phyloP scores from a whole-genome alignment of 2,113 vertebrate species.

The Micronycteris hirsuta region DNA sequence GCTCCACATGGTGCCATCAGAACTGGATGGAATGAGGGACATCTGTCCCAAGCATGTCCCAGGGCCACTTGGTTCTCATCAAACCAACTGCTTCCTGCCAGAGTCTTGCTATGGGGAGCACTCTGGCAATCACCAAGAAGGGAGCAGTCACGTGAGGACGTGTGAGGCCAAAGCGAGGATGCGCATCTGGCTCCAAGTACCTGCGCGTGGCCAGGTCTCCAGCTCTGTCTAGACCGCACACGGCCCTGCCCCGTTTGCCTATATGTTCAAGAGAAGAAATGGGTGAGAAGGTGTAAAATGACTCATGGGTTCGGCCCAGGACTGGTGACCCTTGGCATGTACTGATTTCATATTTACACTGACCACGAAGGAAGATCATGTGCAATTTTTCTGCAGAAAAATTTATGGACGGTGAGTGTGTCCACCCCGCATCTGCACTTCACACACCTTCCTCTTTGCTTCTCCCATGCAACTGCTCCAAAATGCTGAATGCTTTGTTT shows the following conservation, averaged over 20 bases:
- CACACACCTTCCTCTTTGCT: background rate
- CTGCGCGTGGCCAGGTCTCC: background rate
- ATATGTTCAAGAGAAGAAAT: background rate
- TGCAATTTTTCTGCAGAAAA: background rate
- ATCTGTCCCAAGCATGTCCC: background rate
- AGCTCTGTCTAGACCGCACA: background rate
- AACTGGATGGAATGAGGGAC: background rate
- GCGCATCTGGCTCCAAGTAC: background rate
- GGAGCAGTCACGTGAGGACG: background rate
- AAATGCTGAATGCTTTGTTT: background rate
- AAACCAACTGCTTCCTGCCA: background rate
- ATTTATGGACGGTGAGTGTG: background rate
- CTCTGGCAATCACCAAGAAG: background rate
- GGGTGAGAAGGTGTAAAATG: background rate
- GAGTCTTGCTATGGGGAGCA: background rate
- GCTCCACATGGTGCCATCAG: background rate
- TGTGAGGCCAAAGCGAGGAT: background rate
- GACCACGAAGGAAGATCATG: background rate
- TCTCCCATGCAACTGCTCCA: background rate
- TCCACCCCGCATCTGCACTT: background rate
- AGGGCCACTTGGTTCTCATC: background rate
- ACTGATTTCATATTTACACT: background rate
- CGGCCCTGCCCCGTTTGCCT: background rate
- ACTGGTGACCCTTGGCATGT: background rate
- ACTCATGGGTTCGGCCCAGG: background rate